phyloP scores from a whole-genome alignment of 2,888 invertebrate genomes.

The Morpho helenor region DNA sequence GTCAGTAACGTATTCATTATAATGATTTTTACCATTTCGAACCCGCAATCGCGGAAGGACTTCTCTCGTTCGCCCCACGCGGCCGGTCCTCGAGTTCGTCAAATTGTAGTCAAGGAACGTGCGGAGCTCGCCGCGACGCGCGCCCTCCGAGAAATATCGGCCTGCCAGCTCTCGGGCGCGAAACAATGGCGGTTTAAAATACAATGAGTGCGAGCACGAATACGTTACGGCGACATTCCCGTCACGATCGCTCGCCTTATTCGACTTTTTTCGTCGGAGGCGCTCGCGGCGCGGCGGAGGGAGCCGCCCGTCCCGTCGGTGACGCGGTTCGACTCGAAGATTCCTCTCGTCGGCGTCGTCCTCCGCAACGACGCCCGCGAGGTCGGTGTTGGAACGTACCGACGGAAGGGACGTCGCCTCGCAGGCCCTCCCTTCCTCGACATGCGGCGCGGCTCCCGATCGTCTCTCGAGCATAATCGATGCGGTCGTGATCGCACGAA shows the following conservation, averaged over 20 bases:
- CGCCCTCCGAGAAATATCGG: conserved; percentile 17
- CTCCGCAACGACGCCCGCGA: conserved; percentile 30
- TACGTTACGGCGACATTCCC: conserved; percentile 70
- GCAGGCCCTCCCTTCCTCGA: conserved; percentile 29
- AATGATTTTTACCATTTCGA: too few species aligned
- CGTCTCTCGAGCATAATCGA: conserved; percentile 44
- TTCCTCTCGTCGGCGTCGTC: conserved; percentile 8
- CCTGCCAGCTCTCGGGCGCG: conserved; percentile 31
- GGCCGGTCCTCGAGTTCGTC: too few species aligned
- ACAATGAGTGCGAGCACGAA: conserved; percentile 71
- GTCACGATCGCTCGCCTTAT: conserved; percentile 72
- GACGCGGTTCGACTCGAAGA: conserved; percentile 63
- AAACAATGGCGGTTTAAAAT: conserved; percentile 75
- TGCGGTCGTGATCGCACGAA: conserved; percentile 60
- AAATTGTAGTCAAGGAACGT: too few species aligned
- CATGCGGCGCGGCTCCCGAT: conserved; percentile 38
- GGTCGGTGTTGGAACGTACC: conserved; percentile 30
- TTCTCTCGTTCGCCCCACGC: too few species aligned
- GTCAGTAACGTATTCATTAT: too few species aligned
- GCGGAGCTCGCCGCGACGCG: too few species aligned
- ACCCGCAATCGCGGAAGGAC: too few species aligned
- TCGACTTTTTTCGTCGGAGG: conserved; percentile 64
- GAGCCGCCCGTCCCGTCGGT: conserved; percentile 63
- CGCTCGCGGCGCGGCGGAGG: conserved; percentile 40
- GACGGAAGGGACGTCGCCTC: conserved; percentile 22